These are phyloP conservation scores for Marisa cornuarietis DNA, from an alignment of 1,140 invertebrate species.

Conservation along the genomic window DNA sequence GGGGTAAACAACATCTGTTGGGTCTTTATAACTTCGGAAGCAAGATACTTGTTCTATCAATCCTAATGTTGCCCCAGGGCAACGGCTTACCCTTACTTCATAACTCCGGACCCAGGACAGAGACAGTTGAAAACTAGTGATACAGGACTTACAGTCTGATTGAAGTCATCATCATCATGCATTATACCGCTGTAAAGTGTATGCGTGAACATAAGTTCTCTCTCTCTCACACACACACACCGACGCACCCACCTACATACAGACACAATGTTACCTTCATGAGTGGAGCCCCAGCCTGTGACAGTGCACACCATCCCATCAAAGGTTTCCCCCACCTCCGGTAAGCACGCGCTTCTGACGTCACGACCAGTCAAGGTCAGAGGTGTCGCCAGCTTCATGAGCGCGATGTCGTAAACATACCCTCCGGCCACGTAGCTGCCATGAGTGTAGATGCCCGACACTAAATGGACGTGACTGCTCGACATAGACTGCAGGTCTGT, in stretches of 20 bases:
- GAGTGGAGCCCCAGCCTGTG: slow-evolving; percentile 46
- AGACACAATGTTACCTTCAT: slow-evolving; percentile 26
- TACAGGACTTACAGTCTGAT: no score
- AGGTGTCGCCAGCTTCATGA: slow-evolving; percentile 43
- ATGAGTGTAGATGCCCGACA: slow-evolving; percentile 35
- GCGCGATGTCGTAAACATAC: slow-evolving; percentile 46
- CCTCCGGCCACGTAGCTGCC: slow-evolving; percentile 28
- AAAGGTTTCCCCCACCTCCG: slow-evolving; percentile 31
- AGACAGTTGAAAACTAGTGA: no score
- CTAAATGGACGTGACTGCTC: slow-evolving; percentile 34
- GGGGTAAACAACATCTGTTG: no score
- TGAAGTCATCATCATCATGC: no score
- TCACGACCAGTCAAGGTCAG: slow-evolving; percentile 29
- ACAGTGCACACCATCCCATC: slow-evolving; percentile 42
- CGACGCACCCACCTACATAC: not conserved
- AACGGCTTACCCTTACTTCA: no score
- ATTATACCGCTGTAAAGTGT: no score
- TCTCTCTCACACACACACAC: slow-evolving; percentile 12
- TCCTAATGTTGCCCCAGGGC: no score
- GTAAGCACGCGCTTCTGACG: slow-evolving; percentile 41
- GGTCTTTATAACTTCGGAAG: no score
- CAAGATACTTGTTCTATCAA: no score
- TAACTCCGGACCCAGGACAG: no score
- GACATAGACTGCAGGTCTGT: slow-evolving; percentile 36
- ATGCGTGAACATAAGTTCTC: not conserved